phyloP scores from a whole-genome alignment of 1,140 invertebrate genomes.

The Musca vetustissima region DNA sequence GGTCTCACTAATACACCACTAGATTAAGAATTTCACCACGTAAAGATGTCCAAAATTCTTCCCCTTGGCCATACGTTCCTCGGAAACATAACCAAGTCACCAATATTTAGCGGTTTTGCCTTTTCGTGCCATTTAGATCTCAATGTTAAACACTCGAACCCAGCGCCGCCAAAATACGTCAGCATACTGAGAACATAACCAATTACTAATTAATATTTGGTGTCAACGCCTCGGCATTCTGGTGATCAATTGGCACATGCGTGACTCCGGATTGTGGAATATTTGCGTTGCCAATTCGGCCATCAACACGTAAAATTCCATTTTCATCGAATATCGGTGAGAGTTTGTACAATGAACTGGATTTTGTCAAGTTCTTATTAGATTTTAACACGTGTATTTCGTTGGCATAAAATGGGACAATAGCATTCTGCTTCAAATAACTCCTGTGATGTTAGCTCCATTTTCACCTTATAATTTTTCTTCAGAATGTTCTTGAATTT shows the following conservation, averaged over 20 bases:
- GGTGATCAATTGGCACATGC: neutral
- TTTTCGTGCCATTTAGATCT: neutral
- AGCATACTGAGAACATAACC: neutral
- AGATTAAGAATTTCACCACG: constrained; percentile 9
- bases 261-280: neutral
- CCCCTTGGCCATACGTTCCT: neutral
- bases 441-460: neutral
- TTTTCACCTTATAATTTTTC: too few relatives aligned
- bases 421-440: neutral
- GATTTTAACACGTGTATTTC: neutral
- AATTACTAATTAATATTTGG: neutral
- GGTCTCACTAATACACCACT: constrained; percentile 13
- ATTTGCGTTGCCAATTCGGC: neutral
- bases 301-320: neutral
- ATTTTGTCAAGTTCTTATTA: neutral
- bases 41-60: neutral
- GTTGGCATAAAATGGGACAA: neutral
- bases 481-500: too few relatives aligned
- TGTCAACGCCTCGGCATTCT: neutral
- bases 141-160: neutral
- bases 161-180: constrained; percentile 11
- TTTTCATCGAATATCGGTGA: constrained; percentile 17
- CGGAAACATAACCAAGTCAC: constrained; percentile 2
- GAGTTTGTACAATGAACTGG: neutral
- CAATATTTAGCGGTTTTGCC: neutral